Evolutionary conservation across 2,113 vertebrate genomes (phyloP).

Genomic region (Cygnus buccinator): DNA sequence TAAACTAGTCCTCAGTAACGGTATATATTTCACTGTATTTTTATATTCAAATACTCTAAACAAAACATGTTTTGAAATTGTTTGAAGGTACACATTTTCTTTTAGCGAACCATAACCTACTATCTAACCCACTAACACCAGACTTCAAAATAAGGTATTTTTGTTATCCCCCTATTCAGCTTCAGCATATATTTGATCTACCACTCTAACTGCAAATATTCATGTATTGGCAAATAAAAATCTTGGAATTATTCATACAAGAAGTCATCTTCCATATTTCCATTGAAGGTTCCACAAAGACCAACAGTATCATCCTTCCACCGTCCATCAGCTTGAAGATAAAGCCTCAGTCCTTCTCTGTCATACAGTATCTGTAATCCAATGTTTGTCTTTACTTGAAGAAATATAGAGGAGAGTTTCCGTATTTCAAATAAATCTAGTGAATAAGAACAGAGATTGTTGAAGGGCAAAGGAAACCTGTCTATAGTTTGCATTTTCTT

Average conservation of each 20-base stretch:
- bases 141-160: not conserved
- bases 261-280: constrained; percentile 95
- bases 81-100: not conserved
- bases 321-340: constrained; percentile 83
- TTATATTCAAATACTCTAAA: not conserved
- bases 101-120: not conserved
- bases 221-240: not conserved
- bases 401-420: constrained; percentile 90
- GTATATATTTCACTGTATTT: not conserved
- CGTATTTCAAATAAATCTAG: constrained; percentile 90
- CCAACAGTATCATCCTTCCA: constrained; percentile 93
- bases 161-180: not conserved
- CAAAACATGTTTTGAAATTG: not conserved
- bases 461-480: not conserved
- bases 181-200: not conserved
- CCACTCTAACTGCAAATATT: not conserved
- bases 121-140: not conserved
- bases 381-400: constrained; percentile 86
- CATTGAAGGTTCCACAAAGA: constrained; percentile 97
- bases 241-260: constrained; percentile 79
- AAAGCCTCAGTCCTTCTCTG: constrained; percentile 89
- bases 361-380: constrained; percentile 90
- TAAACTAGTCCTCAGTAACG: not conserved
- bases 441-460: not conserved
- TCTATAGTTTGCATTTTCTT: not conserved